Percentiles rank a stretch among this genome's conserved stretches.
Evolutionary conservation across 2,888 invertebrate species (phyloP).

Genomic region (Mythimna loreyi): DNA sequence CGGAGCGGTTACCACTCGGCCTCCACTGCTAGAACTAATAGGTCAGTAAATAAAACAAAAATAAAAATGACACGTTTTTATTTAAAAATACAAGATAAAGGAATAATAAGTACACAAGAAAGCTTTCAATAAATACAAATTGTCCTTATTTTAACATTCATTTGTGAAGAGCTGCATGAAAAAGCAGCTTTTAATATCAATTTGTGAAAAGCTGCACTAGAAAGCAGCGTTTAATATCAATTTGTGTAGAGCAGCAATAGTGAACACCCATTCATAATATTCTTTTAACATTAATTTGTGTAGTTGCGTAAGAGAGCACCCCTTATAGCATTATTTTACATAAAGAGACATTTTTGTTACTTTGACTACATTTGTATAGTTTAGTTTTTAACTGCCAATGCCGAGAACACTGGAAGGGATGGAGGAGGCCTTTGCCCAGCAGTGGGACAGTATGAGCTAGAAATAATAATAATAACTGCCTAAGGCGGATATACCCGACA

Average conservation of each 20-base stretch:
- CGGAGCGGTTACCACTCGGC: no score
- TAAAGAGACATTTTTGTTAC: conserved; percentile 10
- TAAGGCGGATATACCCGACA: no score
- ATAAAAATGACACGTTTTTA: conserved; percentile 65
- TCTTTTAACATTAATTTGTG: conserved; percentile 36
- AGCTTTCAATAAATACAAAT: conserved; percentile 61
- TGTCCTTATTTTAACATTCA: conserved; percentile 35
- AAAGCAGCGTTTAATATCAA: conserved; percentile 17
- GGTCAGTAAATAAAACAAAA: conserved; percentile 44
- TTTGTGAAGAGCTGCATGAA: conserved; percentile 34
- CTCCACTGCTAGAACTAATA: no score
- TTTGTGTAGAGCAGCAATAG: conserved; percentile 31
- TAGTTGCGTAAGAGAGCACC: conserved; percentile 24
- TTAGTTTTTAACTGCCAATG: no score
- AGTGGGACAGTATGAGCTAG: no score
- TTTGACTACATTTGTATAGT: conserved; percentile 16
- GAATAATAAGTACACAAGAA: conserved; percentile 61
- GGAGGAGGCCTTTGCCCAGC: no score
- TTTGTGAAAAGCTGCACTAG: conserved; percentile 36
- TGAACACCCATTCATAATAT: conserved; percentile 13
- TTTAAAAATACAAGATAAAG: conserved; percentile 60
- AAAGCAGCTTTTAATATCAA: conserved; percentile 21
- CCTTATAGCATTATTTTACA: conserved; percentile 34
- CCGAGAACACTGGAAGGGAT: no score
- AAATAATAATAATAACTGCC: no score